Evolutionary conservation across 2,888 invertebrate genomes (phyloP), one percentile per base, ranked within the genome.

Genomic region (Aphodius sticticus): DNA sequence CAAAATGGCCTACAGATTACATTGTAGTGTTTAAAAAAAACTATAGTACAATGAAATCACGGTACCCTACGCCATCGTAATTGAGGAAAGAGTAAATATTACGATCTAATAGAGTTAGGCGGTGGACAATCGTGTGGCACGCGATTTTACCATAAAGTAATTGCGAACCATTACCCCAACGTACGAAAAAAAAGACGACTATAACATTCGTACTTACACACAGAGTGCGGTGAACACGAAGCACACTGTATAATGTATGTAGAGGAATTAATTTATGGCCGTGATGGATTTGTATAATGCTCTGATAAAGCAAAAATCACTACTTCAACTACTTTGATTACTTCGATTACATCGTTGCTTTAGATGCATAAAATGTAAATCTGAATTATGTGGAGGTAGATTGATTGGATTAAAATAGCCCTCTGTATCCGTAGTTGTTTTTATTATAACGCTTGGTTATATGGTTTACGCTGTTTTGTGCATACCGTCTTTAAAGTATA

Each of bases 121-220:
- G 9, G 53, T 7, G 9, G 12, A 53, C 53, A 53, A 53, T 80
- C 82, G 82, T 83, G 82, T 81, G 78, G 81, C 88, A 88, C 88
- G 88, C 88, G 84, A 88, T 87, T 85, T 82, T 85, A 85, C 85
- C 87, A 87, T 88, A 88, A 87, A 84, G 85, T 87, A 87, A 87
- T 87, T 88, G 87, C 86, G 12, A 53, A 53, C 53, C 53, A 53
- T 53, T 53, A 53, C 7, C 53, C 53, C 53, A 12, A 5, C 7
- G 53, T 53, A 53, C 12, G 53, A 9, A 53, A 53, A 53, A 53
- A 53, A 53, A 7, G 6, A 53, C 53, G 2, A 53, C 53, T 53
- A 0, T 12, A 53, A 53, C 53, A 53, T 53, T 53, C 12, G 53
- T 53, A 53, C 53, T 53, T 53, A 53, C 53, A 53, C 53, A 12